Percentiles rank a stretch among this genome's conserved stretches.
These are phyloP conservation scores for Argyrosomus japonicus DNA, from an alignment of 2,113 vertebrate species.

Conservation along the genomic window DNA sequence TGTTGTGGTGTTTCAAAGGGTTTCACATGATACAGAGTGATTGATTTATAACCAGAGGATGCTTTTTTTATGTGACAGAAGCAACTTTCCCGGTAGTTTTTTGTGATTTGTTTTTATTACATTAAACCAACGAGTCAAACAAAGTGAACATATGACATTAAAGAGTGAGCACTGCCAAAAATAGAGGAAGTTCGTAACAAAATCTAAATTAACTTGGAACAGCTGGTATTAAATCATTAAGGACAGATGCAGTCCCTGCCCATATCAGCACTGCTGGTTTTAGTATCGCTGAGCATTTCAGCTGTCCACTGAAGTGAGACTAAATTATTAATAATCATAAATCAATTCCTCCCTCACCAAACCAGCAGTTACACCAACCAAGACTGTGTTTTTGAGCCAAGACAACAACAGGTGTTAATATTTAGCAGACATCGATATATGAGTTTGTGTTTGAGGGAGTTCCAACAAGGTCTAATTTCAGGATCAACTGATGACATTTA, in stretches of 20 bases:
- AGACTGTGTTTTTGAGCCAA: not conserved
- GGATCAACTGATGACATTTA: not conserved
- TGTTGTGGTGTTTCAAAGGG: not conserved
- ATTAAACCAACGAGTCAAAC: not conserved
- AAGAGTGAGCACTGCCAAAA: not conserved
- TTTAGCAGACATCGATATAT: not conserved
- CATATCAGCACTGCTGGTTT: slow-evolving; percentile 37
- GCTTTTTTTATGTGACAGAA: not conserved
- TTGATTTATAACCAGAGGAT: not conserved
- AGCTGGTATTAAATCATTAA: slow-evolving; percentile 53
- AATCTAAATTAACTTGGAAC: slow-evolving; percentile 34
- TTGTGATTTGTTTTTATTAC: not conserved
- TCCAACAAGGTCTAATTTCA: not conserved
- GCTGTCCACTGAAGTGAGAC: slow-evolving; percentile 34
- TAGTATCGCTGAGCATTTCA: slow-evolving; percentile 34
- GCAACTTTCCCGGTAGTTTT: not conserved
- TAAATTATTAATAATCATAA: slow-evolving; percentile 44
- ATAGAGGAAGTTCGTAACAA: not conserved
- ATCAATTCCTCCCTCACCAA: not conserved
- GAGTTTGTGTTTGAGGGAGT: not conserved
- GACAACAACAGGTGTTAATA: not conserved
- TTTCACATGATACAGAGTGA: not conserved
- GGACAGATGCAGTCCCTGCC: slow-evolving; percentile 27
- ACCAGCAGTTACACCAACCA: not conserved
- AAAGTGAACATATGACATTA: not conserved